These are phyloP conservation scores for Physella acuta DNA, from an alignment of 1,140 invertebrate species.

Conservation along the genomic window DNA sequence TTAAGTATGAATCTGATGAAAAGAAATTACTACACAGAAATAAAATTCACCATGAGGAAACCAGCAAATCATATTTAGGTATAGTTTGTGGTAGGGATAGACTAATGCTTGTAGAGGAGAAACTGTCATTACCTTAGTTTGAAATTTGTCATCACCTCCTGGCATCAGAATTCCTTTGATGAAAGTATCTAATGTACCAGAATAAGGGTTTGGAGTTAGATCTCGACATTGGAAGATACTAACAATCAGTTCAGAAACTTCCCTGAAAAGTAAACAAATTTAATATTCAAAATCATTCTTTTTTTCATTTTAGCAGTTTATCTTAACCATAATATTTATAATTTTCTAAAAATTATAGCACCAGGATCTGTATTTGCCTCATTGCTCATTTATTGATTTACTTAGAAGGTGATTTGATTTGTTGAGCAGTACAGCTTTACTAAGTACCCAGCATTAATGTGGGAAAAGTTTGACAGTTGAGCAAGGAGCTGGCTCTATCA, in stretches of 20 bases:
- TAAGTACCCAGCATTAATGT: no score
- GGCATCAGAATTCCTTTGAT: constrained; percentile 76
- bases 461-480: no score
- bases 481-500: no score
- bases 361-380: no score
- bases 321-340: no score
- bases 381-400: no score
- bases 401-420: no score
- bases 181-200: constrained; percentile 72
- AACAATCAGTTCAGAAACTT: constrained; percentile 72
- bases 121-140: constrained; percentile 67
- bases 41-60: background rate
- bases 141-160: constrained; percentile 71
- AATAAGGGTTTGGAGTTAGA: constrained; percentile 66
- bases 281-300: no score
- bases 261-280: constrained; percentile 64
- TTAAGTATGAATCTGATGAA: background rate
- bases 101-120: no score
- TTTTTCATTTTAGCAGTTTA: no score
- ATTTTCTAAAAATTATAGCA: no score
- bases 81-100: background rate
- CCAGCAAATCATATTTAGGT: background rate
- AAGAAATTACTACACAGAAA: background rate
- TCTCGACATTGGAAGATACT: constrained; percentile 77
- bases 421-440: no score